Evolutionary conservation across 2,888 invertebrate genomes (phyloP).

Genomic region (Metallyticus violacea): DNA sequence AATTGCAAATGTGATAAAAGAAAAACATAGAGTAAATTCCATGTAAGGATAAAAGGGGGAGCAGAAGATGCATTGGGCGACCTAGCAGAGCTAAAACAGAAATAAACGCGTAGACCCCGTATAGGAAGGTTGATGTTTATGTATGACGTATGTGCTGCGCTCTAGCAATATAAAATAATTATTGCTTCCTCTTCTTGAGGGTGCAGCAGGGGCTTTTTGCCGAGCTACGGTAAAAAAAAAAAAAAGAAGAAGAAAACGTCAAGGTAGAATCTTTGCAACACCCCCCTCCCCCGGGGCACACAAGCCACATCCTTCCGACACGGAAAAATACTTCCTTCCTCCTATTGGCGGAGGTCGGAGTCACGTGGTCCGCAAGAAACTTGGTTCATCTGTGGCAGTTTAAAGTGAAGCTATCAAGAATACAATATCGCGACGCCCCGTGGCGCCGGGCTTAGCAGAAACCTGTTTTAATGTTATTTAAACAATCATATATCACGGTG

Average conservation of each 20-base stretch:
- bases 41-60: too few relatives aligned
- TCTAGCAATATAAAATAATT: too few relatives aligned
- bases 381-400: background rate
- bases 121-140: too few relatives aligned
- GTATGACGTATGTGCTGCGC: background rate
- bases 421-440: constrained; percentile 48
- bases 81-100: too few relatives aligned
- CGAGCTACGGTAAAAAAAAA: background rate
- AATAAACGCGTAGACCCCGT: too few relatives aligned
- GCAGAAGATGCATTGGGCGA: too few relatives aligned
- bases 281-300: constrained; percentile 30
- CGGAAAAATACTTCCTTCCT: constrained; percentile 41
- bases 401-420: constrained; percentile 45
- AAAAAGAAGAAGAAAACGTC: background rate
- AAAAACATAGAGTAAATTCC: too few relatives aligned
- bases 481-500: constrained; percentile 36
- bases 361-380: constrained; percentile 1
- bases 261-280: too few relatives aligned
- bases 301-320: constrained; percentile 36
- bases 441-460: constrained; percentile 37
- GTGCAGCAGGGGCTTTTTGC: background rate
- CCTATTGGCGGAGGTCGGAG: background rate
- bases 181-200: too few relatives aligned
- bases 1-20: too few relatives aligned
- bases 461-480: constrained; percentile 35